phyloP scores from a whole-genome alignment of 2,888 invertebrate species.

The Tuta absoluta region DNA sequence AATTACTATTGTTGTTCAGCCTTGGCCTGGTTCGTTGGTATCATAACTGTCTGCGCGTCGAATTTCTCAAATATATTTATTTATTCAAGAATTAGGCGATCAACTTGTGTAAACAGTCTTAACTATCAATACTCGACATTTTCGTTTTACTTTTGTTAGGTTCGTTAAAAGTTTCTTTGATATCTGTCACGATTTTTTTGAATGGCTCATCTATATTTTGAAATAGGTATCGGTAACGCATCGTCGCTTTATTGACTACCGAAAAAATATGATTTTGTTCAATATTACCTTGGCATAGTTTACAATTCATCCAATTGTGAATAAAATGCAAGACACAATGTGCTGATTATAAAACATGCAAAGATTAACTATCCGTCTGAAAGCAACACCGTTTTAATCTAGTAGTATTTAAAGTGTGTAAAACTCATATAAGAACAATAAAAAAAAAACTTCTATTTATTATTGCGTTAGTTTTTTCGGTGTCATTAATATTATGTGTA shows the following conservation, averaged over 20 bases:
- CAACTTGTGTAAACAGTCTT: slow-evolving; percentile 54
- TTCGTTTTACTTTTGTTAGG: slow-evolving; percentile 54
- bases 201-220: slow-evolving; percentile 52
- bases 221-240: slow-evolving; percentile 42
- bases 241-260: slow-evolving; percentile 44
- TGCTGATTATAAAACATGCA: neutral
- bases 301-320: slow-evolving; percentile 35
- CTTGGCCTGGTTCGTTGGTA: slow-evolving; percentile 61
- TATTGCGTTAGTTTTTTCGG: too few species aligned
- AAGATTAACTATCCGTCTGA: neutral
- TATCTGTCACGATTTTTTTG: slow-evolving; percentile 58
- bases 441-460: too few species aligned
- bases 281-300: slow-evolving; percentile 48
- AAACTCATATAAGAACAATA: too few species aligned
- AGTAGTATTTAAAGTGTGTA: too few species aligned
- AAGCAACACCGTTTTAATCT: too few species aligned
- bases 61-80: slow-evolving; percentile 61
- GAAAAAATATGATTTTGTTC: slow-evolving; percentile 44
- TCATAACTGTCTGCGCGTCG: slow-evolving; percentile 42
- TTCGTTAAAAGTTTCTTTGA: slow-evolving; percentile 59
- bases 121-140: slow-evolving; percentile 49
- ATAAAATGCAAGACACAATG: slow-evolving; percentile 6
- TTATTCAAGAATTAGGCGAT: slow-evolving; percentile 55
- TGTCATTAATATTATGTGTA: too few species aligned
- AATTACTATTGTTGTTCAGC: slow-evolving; percentile 63